Evolutionary conservation across 2,888 invertebrate genomes (phyloP).

Genomic region (Xestia ashworthii): DNA sequence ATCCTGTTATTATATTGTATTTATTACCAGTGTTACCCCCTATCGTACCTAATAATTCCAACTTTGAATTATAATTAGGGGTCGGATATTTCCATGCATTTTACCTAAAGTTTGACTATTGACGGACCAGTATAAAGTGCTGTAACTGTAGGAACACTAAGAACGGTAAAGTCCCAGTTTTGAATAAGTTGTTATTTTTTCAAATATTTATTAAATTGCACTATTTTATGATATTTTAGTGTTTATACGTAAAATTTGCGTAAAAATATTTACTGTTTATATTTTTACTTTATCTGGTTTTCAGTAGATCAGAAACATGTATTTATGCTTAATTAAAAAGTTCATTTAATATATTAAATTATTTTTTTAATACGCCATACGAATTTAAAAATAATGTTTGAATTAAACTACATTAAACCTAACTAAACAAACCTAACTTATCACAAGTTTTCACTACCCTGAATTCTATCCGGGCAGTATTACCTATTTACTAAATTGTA

Average conservation of each 20-base stretch:
- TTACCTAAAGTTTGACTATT: neutral
- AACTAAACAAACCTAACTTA: no score
- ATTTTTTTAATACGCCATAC: no score
- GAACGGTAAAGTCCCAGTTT: neutral
- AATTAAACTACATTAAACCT: no score
- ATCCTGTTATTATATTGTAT: conserved; percentile 29
- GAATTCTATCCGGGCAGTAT: no score
- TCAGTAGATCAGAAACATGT: neutral
- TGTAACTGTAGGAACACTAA: neutral
- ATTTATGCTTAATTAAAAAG: no score
- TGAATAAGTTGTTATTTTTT: neutral
- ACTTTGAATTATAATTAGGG: conserved; percentile 57
- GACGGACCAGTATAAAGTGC: no score
- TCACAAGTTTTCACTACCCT: neutral
- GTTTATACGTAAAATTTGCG: neutral
- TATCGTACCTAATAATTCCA: conserved; percentile 57
- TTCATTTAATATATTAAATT: no score
- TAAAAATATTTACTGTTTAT: neutral
- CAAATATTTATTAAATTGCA: neutral
- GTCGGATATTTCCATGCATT: conserved; percentile 5
- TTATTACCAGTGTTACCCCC: conserved; percentile 43
- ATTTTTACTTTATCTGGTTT: neutral
- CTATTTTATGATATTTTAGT: neutral
- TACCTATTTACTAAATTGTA: no score
- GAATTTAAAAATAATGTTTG: no score